These are phyloP conservation scores for Apogon talboti DNA, from an alignment of 2,797 vertebrate genomes.

Conservation along the genomic window DNA sequence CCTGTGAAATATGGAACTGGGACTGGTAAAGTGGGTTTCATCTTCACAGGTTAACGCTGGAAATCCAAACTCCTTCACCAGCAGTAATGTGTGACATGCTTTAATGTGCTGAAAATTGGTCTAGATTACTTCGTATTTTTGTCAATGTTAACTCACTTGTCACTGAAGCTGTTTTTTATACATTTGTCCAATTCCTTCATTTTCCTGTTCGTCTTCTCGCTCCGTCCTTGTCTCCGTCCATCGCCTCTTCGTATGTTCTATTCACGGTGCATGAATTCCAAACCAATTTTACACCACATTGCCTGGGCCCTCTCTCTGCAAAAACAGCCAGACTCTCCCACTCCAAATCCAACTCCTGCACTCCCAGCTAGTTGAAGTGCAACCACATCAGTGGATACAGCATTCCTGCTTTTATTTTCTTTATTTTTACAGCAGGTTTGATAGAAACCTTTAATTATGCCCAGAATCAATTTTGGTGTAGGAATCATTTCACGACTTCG, in stretches of 20 bases:
- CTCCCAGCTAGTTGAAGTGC: slow-evolving; percentile 66
- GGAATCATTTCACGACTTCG: slow-evolving; percentile 51
- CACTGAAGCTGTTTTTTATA: neutral
- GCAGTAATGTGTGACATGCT: no score
- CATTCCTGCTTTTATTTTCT: slow-evolving; percentile 27
- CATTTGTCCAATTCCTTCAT: neutral
- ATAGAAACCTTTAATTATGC: slow-evolving; percentile 68
- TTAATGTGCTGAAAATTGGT: no score
- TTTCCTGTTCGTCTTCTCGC: slow-evolving; percentile 9
- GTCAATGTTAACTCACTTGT: neutral
- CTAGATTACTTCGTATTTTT: no score
- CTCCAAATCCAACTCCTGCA: slow-evolving; percentile 45
- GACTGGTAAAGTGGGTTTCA: slow-evolving; percentile 22
- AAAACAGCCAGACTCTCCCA: slow-evolving; percentile 48
- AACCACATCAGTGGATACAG: slow-evolving; percentile 60
- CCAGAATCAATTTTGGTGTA: slow-evolving; percentile 59
- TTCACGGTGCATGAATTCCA: slow-evolving; percentile 71
- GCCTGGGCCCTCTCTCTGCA: slow-evolving; percentile 59
- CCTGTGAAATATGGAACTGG: slow-evolving; percentile 6
- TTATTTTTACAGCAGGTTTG: slow-evolving; percentile 30
- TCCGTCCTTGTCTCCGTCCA: slow-evolving; percentile 37
- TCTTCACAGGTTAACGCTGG: neutral
- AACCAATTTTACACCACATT: slow-evolving; percentile 81
- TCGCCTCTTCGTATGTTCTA: slow-evolving; percentile 56
- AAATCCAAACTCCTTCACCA: no score